A percentile compares a stretch with the other conserved stretches of the same genome.
phyloP scores from a whole-genome alignment of 2,888 invertebrate genomes.

The Hyppa rectilinea region DNA sequence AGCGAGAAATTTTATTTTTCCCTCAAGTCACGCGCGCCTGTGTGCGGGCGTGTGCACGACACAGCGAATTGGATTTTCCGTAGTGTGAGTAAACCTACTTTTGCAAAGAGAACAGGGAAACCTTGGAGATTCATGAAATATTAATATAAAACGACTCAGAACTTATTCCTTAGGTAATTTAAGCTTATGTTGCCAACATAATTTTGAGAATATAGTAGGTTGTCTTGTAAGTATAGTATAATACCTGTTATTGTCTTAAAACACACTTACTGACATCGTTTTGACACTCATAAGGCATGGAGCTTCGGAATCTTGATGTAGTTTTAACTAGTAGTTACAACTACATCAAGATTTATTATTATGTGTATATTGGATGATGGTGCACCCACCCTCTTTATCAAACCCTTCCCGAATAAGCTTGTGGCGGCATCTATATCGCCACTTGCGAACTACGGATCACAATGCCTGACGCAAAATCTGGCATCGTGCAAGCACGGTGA shows the following conservation, averaged over 20 bases:
- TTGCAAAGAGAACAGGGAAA: conserved; percentile 88
- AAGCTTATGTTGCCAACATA: conserved; percentile 75
- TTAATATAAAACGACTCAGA: conserved; percentile 85
- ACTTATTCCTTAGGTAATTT: conserved; percentile 82
- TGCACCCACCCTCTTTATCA: background rate
- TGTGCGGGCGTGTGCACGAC: conserved; percentile 87
- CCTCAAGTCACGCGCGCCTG: conserved; percentile 88
- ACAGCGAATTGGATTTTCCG: conserved; percentile 89
- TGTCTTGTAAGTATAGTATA: conserved; percentile 1
- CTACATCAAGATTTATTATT: conserved; percentile 2
- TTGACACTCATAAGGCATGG: background rate
- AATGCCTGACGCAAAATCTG: no score
- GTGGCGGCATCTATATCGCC: no score
- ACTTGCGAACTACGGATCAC: no score
- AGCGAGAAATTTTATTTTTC: conserved; percentile 91
- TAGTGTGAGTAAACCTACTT: conserved; percentile 90
- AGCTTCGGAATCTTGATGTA: no score
- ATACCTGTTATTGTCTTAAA: conserved; percentile 19
- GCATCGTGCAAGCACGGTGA: no score
- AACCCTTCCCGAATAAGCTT: background rate
- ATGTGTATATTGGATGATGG: background rate
- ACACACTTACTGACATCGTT: background rate
- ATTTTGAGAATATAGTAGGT: conserved; percentile 64
- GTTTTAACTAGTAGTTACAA: conserved; percentile 2
- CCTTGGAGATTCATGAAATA: conserved; percentile 88